Evolutionary conservation across 2,113 vertebrate species (phyloP), one percentile per base, ranked within the genome.

Genomic region (Amia ocellicauda): DNA sequence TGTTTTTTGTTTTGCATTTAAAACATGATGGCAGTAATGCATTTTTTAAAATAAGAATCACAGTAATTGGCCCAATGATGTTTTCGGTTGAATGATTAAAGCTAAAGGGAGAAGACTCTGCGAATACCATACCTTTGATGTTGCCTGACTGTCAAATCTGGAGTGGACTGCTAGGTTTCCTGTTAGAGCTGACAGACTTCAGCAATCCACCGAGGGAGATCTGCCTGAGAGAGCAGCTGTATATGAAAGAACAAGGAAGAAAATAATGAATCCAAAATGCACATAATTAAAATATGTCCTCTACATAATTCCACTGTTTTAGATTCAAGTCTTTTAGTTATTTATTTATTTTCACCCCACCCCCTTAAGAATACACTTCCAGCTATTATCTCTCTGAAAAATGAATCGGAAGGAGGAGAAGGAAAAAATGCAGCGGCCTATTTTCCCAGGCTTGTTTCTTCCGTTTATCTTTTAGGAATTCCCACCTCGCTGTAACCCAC

Each of bases 71-170:
- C 66, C 69, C 70, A 64, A 71, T 74, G 71, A 80, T 70, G 69
- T 76, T 72, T 70, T 69, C 68, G 77, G 70, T 69, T 63, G 72
- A 75, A 76, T 70, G 78, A 79, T 74, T 79, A 81, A 78, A 72
- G 69, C 61, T 31, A 60, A 65, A 60, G 23, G 36, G n/a, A 27
- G 43, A 40, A 60, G 23, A 71, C 11, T 5, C 31, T 36, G n/a
- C 14, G n/a, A 54, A 69, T 53, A 57, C 22, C 2, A 47, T 86
- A 86, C 83, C 85, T 86, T 83, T 81, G 82, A 84, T 72, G 78
- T 73, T 14, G 7, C 24, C 59, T 11, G 66, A 67, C 74, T 58
- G 77, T 83, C 74, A 77, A 76, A 73, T 66, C 60, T 60, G 55
- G 36, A 78, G 68, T 60, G 72, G 72, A 77, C 68, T 24, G 69